phyloP scores from a whole-genome alignment of 2,113 vertebrate species.

The Romanogobio albipinnatus region DNA sequence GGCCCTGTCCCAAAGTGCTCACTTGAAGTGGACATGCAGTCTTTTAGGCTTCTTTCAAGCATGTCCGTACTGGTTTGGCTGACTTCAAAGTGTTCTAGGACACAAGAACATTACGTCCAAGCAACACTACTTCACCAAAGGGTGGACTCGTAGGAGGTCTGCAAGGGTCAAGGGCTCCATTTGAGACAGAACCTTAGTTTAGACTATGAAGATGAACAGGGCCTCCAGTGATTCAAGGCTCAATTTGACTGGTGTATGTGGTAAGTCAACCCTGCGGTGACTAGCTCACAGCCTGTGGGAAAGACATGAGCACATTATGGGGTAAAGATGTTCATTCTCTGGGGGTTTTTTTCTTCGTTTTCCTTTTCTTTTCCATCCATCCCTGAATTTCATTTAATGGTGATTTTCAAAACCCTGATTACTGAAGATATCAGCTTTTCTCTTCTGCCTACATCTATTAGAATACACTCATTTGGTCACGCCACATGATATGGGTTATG shows the following conservation, averaged over 20 bases:
- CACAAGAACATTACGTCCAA: background rate
- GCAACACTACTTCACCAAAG: background rate
- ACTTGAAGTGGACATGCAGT: background rate
- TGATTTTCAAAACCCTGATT: constrained; percentile 76
- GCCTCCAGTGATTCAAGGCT: background rate
- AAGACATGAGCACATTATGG: constrained; percentile 9
- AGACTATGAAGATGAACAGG: background rate
- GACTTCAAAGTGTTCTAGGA: background rate
- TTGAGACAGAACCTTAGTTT: constrained; percentile 17
- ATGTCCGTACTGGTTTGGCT: background rate
- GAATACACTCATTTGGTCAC: constrained; percentile 78
- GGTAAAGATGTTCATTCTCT: constrained; percentile 44
- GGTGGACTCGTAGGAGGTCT: background rate
- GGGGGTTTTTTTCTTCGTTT: constrained; percentile 21
- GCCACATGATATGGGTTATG: constrained; percentile 78
- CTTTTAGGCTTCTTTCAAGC: background rate
- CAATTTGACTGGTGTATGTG: constrained; percentile 15
- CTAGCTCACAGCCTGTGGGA: constrained; percentile 14
- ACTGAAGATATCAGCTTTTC: constrained; percentile 77
- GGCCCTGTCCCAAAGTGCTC: background rate
- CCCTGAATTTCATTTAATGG: constrained; percentile 57
- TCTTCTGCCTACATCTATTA: constrained; percentile 63
- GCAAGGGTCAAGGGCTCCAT: background rate
- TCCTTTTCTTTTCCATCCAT: constrained; percentile 44
- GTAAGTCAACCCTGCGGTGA: constrained; percentile 54